These are phyloP conservation scores for Gibbula magus DNA, from an alignment of 2,888 invertebrate genomes.

Conservation along the genomic window DNA sequence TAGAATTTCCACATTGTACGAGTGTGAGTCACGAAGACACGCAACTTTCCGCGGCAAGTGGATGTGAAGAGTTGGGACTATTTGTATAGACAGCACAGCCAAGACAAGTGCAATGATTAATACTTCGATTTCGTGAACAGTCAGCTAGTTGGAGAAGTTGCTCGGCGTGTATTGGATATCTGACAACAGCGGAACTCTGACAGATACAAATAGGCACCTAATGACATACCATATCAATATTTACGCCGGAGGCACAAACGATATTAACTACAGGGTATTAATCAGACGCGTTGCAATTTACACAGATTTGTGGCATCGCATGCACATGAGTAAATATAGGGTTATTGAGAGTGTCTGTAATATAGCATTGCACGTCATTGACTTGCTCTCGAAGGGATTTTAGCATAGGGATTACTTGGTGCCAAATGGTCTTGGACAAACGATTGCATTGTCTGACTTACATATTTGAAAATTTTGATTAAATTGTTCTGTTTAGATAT, in stretches of 20 bases:
- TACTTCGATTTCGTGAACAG: background rate
- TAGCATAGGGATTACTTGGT: no score
- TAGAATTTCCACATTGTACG: no score
- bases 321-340: no score
- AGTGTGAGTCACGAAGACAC: no score
- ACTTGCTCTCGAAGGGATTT: no score
- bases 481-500: no score
- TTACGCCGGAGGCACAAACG: background rate
- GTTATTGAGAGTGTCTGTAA: no score
- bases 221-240: background rate
- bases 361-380: no score
- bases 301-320: background rate
- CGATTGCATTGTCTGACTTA: no score
- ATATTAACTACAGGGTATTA: constrained; percentile 1
- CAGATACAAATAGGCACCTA: background rate
- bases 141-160: background rate
- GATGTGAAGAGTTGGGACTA: background rate
- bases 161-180: background rate
- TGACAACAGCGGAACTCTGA: background rate
- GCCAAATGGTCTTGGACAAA: no score
- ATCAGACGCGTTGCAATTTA: background rate
- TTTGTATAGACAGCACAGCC: background rate
- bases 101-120: background rate
- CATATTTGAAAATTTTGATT: no score
- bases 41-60: no score